Evolutionary conservation across 2,797 vertebrate genomes (phyloP), one percentile per base, ranked within the genome.

Genomic region (Scolopax rusticola): DNA sequence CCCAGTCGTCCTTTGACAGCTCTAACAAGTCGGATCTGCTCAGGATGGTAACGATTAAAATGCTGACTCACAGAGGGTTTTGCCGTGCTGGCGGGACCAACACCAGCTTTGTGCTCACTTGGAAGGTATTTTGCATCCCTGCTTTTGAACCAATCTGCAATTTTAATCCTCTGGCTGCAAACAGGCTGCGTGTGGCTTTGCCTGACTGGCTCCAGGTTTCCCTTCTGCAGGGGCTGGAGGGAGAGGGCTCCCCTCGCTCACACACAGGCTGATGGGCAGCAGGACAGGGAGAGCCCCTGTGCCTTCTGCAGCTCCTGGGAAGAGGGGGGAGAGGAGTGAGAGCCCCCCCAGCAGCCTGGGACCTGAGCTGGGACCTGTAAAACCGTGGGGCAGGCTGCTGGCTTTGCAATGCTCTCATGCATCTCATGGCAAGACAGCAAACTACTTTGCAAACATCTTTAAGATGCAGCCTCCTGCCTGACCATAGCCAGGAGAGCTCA

Each of bases 101-200:
- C 87, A 92, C 82, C 88, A 90, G 87, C 83, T 94, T 90, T 94
- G 80, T 70, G 89, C 92, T 97, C 96, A 95, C 94, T 95, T 95
- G 96, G 84, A 89, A 69, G 94, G 83, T 93, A 97, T 98, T 97
- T 97, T 92, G 91, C 92, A 94, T 97, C 95, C 88, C 95, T 95
- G 79, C 90, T 90, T 96, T 96, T 88, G 65, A 75, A 95, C 95
- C 89, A 61, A 94, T 50, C 75, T 92, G 92, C 95, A 93, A 92
- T 96, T 96, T 96, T 95, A 97, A 95, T 92, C 94, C 87, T 89
- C 89, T 40, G 33, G 33, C 81, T 89, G 41, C 83, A 84, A 90
- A 90, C 48, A 79, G 71, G 45, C 74, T 93, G 70, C 78, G 96
- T 92, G 97, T 0, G 93, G 94, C 93, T 97, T 97, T 93, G 86